A percentile compares a stretch with the other conserved stretches of the same genome.
These are phyloP conservation scores for Apocrypta bakeri DNA, from an alignment of 1,140 invertebrate genomes.

Conservation along the genomic window DNA sequence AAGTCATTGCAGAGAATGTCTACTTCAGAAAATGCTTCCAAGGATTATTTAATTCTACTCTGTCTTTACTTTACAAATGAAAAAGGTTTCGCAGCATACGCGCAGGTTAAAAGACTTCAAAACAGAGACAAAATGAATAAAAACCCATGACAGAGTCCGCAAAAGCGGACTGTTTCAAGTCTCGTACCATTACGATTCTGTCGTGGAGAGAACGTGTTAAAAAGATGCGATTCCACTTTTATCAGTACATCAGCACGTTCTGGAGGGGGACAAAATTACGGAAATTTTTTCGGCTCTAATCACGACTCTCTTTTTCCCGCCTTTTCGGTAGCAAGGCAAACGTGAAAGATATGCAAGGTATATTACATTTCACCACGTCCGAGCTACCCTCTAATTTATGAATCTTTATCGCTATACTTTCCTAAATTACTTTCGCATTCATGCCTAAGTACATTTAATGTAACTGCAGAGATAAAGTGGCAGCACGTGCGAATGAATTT, in stretches of 20 bases:
- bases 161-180: too few species aligned
- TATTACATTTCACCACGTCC: constrained; percentile 15
- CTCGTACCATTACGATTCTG: background rate
- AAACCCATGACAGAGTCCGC: background rate
- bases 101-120: too few species aligned
- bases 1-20: background rate
- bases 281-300: constrained; percentile 15
- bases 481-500: constrained; percentile 44
- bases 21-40: background rate
- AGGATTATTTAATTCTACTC: background rate
- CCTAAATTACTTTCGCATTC: constrained; percentile 48
- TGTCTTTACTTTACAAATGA: background rate
- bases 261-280: background rate
- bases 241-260: background rate
- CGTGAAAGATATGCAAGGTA: constrained; percentile 12
- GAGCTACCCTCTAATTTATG: constrained; percentile 41
- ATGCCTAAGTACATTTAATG: constrained; percentile 41
- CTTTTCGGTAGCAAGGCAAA: background rate
- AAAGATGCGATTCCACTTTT: background rate
- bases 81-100: background rate
- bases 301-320: constrained; percentile 35
- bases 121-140: background rate
- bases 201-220: background rate
- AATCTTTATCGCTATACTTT: constrained; percentile 44
- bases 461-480: constrained; percentile 34